Evolutionary conservation across 2,797 vertebrate genomes (phyloP).

Genomic region (Lindbergichthys nudifrons): DNA sequence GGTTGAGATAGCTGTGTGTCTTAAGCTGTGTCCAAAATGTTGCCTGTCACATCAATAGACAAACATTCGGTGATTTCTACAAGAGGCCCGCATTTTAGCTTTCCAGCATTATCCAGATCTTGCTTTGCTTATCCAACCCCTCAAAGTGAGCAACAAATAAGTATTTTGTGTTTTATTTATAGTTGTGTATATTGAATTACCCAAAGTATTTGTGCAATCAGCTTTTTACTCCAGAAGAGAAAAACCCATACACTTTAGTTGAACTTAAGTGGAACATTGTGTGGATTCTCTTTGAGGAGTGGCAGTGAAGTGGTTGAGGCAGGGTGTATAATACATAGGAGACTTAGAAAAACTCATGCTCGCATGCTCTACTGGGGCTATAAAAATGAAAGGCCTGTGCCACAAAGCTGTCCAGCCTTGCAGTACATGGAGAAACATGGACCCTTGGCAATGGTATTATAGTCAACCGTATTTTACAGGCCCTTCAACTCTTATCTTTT

Average conservation of each 20-base stretch:
- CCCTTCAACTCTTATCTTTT: constrained; percentile 67
- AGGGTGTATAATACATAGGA: constrained; percentile 52
- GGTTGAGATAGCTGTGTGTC: constrained; percentile 11
- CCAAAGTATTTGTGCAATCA: constrained; percentile 43
- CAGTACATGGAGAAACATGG: constrained; percentile 68
- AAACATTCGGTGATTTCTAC: constrained; percentile 22
- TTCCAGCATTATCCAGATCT: constrained; percentile 20
- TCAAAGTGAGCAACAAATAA: constrained; percentile 3
- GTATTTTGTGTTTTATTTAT: constrained; percentile 47
- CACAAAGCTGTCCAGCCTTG: constrained; percentile 56
- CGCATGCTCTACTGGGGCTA: constrained; percentile 42
- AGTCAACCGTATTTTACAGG: constrained; percentile 43
- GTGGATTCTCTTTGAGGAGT: constrained; percentile 50
- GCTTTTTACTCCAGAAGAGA: constrained; percentile 30
- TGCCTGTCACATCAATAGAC: constrained; percentile 18
- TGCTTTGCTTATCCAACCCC: constrained; percentile 26
- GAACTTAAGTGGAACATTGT: constrained; percentile 69
- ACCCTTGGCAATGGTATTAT: constrained; percentile 55
- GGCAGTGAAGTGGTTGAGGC: constrained; percentile 46
- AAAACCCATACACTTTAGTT: constrained; percentile 21
- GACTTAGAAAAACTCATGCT: constrained; percentile 57
- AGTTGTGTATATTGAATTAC: constrained; percentile 51
- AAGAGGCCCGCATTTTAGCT: background rate
- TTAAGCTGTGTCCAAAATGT: constrained; percentile 15
- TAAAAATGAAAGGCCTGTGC: constrained; percentile 66